Evolutionary conservation across 2,888 invertebrate species (phyloP), one percentile per base, ranked within the genome.

Genomic region (Lymantria dispar): DNA sequence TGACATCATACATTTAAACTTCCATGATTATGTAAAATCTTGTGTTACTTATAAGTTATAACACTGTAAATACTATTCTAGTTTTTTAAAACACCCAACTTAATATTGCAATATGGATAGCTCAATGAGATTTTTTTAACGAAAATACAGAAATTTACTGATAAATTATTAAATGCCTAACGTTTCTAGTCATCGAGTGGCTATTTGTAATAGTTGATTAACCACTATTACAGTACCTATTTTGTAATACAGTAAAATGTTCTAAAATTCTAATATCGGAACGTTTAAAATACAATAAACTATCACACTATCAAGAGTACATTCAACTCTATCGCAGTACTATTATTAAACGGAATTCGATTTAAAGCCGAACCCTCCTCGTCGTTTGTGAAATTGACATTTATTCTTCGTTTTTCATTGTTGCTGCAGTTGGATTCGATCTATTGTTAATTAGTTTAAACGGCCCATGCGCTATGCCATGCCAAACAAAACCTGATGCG

Each of bases 361-460:
- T 90, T 88, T 88, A 87, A 85, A 89, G 80, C 85, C 85, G 86
- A 89, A 85, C 89, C 88, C 89, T 88, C 90, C 85, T 87, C 81
- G 88, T 82, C 88, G 89, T 88, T 90, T 89, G 88, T 87, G 88
- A 89, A 88, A 90, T 89, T 90, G 90, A 87, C 90, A 90, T 90
- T 90, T 89, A 90, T 90, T 89, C 89, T 90, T 90, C 89, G 88
- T 89, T 88, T 89, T 90, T 87, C 90, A 90, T 90, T 90, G 90
- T 89, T 87, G 81, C 80, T 83, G 83, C 85, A 86, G 80, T 85
- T 82, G 82, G 81, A 83, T 83, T 85, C 85, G 84, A 87, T 89
- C 89, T 90, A 89, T 90, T 90, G 90, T 90, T 89, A 89, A 90
- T 90, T 89, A 90, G 88, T 84, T 89, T 83, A 86, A 89, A 85